Evolutionary conservation across 2,797 vertebrate genomes (phyloP), one percentile per base, ranked within the genome.

Genomic region (Glyptemys insculpta): DNA sequence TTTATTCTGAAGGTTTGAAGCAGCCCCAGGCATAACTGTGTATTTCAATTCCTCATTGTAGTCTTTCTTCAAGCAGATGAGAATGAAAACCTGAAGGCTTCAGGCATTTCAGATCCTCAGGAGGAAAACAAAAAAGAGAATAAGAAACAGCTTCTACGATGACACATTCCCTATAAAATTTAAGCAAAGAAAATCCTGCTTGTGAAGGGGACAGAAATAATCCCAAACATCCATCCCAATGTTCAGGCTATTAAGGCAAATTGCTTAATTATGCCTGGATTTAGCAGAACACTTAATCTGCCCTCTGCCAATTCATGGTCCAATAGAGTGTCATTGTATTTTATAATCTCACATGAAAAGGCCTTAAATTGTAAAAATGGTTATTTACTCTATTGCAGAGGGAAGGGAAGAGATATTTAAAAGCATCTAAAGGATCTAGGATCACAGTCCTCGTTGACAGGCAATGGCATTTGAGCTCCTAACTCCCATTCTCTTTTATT

Each of bases 321-420:
- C 78, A 50, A 56, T 0, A 49, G 31, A 85, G 62, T n/a, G 76
- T 50, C 27, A 50, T 41, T 79, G 68, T 4, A 65, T 3, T 27
- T 3, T 74, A 92, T 81, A 37, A 50, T 89, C 57, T 79, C 37
- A 81, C 50, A 59, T 56, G 29, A 53, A 65, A 87, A 89, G 31
- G 2, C 16, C 83, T 92, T 80, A 84, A 85, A 94, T 34, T 29
- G 81, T 76, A 83, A 93, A 9, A 85, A 2, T 31, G 19, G 76
- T 85, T 62, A 54, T 76, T 12, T 65, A 2, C n/a, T 37, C 29
- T 78, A 34, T 74, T 82, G 62, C 65, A 54, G 50, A 41, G 62
- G 62, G 56, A 41, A 47, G 83, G 68, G 44, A 27, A 96, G 68
- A 65, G 41, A 8, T 57, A 94, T 93, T 94, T 94, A 81, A 88